Conservation (phyloP, 2,888 invertebrate species). For the Philonicus albiceps region DNA sequence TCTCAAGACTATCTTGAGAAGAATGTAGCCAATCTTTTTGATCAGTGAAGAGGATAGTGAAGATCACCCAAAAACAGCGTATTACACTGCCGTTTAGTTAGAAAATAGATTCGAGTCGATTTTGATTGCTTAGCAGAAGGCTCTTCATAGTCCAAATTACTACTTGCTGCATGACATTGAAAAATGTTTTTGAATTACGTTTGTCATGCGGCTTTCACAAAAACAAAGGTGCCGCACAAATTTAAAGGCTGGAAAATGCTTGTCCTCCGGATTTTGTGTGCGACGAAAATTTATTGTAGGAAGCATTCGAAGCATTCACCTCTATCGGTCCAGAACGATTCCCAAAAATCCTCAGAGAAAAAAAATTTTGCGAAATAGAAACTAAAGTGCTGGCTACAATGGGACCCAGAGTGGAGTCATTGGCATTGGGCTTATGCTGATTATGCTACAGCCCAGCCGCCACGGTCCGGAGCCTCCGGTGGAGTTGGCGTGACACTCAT, state of each 20-base stretch:
- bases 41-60: not conserved
- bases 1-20: not conserved
- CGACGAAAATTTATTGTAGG: slow-evolving; percentile 5
- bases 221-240: slow-evolving; percentile 28
- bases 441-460: not conserved
- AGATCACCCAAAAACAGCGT: not conserved
- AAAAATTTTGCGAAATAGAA: not conserved
- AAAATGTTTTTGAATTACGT: slow-evolving; percentile 28
- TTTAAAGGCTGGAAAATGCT: not conserved
- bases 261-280: not conserved
- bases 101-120: not conserved
- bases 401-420: slow-evolving; percentile 40
- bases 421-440: slow-evolving; percentile 47
- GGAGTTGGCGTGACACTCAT: slow-evolving; percentile 28
- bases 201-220: slow-evolving; percentile 42
- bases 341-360: not conserved
- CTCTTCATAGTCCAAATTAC: not conserved
- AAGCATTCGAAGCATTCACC: not conserved
- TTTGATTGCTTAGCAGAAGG: not conserved
- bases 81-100: not conserved
- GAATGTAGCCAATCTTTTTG: not conserved
- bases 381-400: not conserved
- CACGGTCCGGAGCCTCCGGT: slow-evolving; percentile 10
- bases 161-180: slow-evolving; percentile 39
- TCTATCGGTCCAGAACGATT: not conserved